Base-by-base conservation (phyloP, 2,888 invertebrate genomes). In the Brassicogethes aeneus region DNA sequence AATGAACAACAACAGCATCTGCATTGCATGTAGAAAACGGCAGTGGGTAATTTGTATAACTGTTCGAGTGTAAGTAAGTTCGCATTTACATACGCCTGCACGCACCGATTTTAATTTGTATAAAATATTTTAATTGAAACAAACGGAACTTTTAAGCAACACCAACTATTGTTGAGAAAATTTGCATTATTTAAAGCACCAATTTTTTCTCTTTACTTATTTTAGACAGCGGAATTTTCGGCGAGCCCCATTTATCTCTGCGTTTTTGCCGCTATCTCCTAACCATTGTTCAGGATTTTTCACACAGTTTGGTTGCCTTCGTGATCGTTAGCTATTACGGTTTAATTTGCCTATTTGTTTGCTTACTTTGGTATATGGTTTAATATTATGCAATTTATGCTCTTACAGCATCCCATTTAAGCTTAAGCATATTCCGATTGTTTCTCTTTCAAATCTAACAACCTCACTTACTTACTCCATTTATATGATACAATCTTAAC, bases 1-100 rank as follows among this genome's bases (percentile, higher is more conserved):
- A 35, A 15, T 35, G 15, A 35, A 35, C 16, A 13, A 33, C 12
- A 35, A 12, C 36, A 35, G 15, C 36, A 35, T 35, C 12, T 35
- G 36, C 15, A 10, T 35, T 15, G 36, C 36, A 15, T 35, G 16
- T 35, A 23, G 23, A 23, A 23, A 23, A 23, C 23, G 23, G 23
- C 23, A 23, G 23, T 23, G 23, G 23, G 23, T 23, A 23, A 23
- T 23, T 23, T 23, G 23, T 23, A 23, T 23, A 23, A 23, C 23
- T 23, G 23, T 23, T 23, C 23, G 23, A 23, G 23, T 23, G 23
- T 23, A 23, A 23, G 23, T 23, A 23, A 23, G 23, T 23, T 23
- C 10, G 10, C 10, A 23, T 23, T 23, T 23, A 23, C 23, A 23
- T 23, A 23, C 23, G 23, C 23, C 23, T 23, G 23, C 23, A 23